phyloP scores from a whole-genome alignment of 2,888 invertebrate species.

The Pollenia labialis region DNA sequence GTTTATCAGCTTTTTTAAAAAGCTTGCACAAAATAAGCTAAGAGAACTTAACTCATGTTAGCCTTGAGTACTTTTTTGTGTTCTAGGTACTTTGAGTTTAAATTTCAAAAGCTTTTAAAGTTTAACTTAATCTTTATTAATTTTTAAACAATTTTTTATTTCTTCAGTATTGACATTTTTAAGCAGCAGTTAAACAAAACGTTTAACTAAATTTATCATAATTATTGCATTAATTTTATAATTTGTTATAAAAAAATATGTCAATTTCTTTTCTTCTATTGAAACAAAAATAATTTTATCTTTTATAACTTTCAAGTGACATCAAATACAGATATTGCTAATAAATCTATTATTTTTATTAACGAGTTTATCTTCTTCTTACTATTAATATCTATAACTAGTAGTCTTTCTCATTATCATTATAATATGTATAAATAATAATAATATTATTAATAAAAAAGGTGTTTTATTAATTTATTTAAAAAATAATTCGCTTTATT shows the following conservation, averaged over 20 bases:
- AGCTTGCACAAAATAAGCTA: no score
- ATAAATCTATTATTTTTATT: no score
- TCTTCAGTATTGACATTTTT: background rate
- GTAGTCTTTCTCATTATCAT: conserved; percentile 12
- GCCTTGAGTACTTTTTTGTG: no score
- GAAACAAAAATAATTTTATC: background rate
- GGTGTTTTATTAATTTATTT: conserved; percentile 59
- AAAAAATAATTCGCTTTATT: conserved; percentile 55
- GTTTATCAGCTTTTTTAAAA: no score
- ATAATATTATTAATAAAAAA: conserved; percentile 12
- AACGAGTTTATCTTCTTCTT: no score
- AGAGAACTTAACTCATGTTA: no score
- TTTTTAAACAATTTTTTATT: background rate
- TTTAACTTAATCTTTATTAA: no score
- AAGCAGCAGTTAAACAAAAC: background rate
- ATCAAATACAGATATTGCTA: no score
- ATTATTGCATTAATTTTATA: conserved; percentile 72
- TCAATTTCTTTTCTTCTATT: background rate
- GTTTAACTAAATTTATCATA: conserved; percentile 62
- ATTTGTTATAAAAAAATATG: background rate
- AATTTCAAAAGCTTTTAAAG: no score
- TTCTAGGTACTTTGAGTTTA: no score
- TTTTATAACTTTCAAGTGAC: background rate
- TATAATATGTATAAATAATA: conserved; percentile 18
- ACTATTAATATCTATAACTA: background rate